These are phyloP conservation scores for Dorcus parallelipipedus DNA, from an alignment of 2,888 invertebrate genomes.

Conservation along the genomic window DNA sequence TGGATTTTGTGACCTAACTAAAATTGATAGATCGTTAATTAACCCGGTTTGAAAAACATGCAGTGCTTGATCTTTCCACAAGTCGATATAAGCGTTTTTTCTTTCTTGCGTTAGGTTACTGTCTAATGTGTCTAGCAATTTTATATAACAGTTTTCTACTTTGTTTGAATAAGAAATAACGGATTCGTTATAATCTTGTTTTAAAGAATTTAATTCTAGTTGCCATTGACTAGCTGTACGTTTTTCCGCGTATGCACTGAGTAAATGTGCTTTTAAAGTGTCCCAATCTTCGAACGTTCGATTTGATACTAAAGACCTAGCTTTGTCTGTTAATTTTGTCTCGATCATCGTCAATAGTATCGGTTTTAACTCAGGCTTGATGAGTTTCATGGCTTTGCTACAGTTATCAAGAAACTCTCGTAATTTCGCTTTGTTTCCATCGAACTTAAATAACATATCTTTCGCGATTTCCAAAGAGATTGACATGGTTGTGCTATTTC, in stretches of 20 bases:
- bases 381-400: conserved; percentile 12
- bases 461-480: neutral
- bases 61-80: conserved; percentile 33
- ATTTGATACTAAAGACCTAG: conserved; percentile 21
- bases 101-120: conserved; percentile 17
- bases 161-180: conserved; percentile 29
- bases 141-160: conserved; percentile 32
- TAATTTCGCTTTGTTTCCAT: conserved; percentile 19
- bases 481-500: no score
- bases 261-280: conserved; percentile 19
- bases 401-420: conserved; percentile 12
- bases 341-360: conserved; percentile 24
- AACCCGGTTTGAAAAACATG: conserved; percentile 35
- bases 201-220: conserved; percentile 31
- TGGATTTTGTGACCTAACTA: conserved; percentile 35
- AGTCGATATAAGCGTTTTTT: conserved; percentile 24
- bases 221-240: conserved; percentile 33
- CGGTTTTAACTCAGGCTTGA: conserved; percentile 14
- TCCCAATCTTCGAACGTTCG: conserved; percentile 22
- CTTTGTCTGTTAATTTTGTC: conserved; percentile 24
- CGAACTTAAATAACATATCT: conserved; percentile 8
- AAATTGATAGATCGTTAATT: conserved; percentile 29
- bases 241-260: conserved; percentile 25
- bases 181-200: conserved; percentile 26
- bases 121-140: conserved; percentile 31